phyloP scores from a whole-genome alignment of 2,113 vertebrate genomes.

The Melozone crissalis region DNA sequence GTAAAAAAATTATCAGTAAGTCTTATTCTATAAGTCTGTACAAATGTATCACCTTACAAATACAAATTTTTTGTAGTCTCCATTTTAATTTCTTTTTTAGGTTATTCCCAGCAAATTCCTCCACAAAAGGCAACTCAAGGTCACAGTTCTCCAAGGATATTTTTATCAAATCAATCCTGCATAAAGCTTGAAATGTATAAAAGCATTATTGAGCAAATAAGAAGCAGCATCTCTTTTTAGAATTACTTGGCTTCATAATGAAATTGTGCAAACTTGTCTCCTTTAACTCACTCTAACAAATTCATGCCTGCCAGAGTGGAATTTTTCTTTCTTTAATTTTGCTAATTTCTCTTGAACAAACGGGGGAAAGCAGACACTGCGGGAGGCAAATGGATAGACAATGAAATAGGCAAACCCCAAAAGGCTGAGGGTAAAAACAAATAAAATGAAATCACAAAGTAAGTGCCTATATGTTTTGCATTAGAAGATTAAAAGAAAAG shows the following conservation, averaged over 20 bases:
- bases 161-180: constrained; percentile 45
- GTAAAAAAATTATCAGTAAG: background rate
- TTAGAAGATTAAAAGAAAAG: background rate
- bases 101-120: background rate
- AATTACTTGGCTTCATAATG: constrained; percentile 31
- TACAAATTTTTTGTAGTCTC: background rate
- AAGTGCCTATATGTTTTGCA: background rate
- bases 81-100: background rate
- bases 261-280: constrained; percentile 31
- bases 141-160: background rate
- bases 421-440: background rate
- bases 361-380: rapidly evolving
- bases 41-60: background rate
- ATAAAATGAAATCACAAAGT: background rate
- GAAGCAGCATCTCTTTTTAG: constrained; percentile 17
- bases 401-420: background rate
- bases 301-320: background rate
- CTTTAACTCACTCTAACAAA: constrained; percentile 40
- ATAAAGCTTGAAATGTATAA: background rate
- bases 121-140: background rate
- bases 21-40: background rate
- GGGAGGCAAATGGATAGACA: background rate
- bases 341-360: constrained; percentile 19
- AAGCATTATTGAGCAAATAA: constrained; percentile 39
- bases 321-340: constrained; percentile 53